Conservation (phyloP, 2,888 invertebrate species). For the Diarsia rubi region DNA sequence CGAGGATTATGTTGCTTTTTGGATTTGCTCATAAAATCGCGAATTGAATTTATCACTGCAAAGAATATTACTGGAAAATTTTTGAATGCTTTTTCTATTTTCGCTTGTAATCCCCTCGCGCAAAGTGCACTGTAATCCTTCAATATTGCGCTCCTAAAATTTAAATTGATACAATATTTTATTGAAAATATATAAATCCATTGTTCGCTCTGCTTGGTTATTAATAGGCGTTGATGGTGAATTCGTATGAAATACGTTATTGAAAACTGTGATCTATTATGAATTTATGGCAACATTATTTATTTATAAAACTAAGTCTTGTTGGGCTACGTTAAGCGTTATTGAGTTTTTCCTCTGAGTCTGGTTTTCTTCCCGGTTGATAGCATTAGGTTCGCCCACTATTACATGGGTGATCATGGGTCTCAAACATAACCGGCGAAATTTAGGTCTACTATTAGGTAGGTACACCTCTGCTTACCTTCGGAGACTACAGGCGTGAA, state of each 20-base stretch:
- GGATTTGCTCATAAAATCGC: slow-evolving; percentile 22
- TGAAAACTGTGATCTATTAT: slow-evolving; percentile 15
- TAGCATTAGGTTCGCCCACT: too few species aligned
- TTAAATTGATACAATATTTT: slow-evolving; percentile 32
- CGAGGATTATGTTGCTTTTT: slow-evolving; percentile 38
- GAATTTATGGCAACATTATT: too few species aligned
- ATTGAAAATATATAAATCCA: slow-evolving; percentile 41
- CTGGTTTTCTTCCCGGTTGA: too few species aligned
- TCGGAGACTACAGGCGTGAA: too few species aligned
- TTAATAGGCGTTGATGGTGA: slow-evolving; percentile 2
- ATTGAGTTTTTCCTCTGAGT: too few species aligned
- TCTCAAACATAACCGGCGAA: background rate
- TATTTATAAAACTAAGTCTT: too few species aligned
- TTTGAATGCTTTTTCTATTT: slow-evolving; percentile 47
- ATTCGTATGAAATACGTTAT: slow-evolving; percentile 13
- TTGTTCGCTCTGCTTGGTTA: slow-evolving; percentile 23
- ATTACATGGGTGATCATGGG: too few species aligned
- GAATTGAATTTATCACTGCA: slow-evolving; percentile 33
- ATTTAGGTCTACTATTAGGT: background rate
- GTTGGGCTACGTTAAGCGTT: too few species aligned
- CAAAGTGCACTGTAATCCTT: slow-evolving; percentile 61
- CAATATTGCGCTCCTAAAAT: slow-evolving; percentile 49
- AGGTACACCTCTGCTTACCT: too few species aligned
- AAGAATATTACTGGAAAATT: slow-evolving; percentile 34
- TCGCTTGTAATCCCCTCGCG: slow-evolving; percentile 37